Evolutionary conservation across 2,113 vertebrate genomes (phyloP).

Genomic region (Coregonus clupeaformis): DNA sequence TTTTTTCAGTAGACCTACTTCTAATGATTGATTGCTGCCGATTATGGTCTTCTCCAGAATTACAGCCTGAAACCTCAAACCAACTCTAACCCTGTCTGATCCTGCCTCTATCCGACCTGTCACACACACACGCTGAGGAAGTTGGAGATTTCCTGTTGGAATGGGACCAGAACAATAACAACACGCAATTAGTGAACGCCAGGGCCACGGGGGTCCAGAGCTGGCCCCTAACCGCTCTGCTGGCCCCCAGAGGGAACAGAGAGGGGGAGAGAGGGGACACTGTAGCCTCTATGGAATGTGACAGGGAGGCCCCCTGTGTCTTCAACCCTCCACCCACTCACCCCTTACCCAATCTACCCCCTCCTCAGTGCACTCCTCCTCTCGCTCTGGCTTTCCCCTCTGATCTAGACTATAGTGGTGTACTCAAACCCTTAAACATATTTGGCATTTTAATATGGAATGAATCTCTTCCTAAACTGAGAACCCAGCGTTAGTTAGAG

Average conservation of each 20-base stretch:
- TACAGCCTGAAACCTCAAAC: background rate
- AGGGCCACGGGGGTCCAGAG: background rate
- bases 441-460: too few relatives aligned
- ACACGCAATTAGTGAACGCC: constrained; percentile 7
- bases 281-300: background rate
- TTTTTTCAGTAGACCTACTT: too few relatives aligned
- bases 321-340: constrained; percentile 1
- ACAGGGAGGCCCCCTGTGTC: background rate
- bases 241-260: background rate
- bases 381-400: background rate
- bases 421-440: too few relatives aligned
- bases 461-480: too few relatives aligned
- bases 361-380: background rate
- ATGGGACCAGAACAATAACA: constrained; percentile 5
- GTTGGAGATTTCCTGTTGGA: constrained; percentile 8
- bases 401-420: background rate
- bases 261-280: background rate
- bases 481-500: too few relatives aligned
- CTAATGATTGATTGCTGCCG: too few relatives aligned
- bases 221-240: background rate
- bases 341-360: background rate
- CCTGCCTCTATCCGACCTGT: background rate
- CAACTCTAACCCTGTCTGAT: background rate
- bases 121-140: constrained; percentile 3
- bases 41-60: background rate